Base-by-base conservation (phyloP, 2,888 invertebrate genomes). In the Lasioglossum marginatum region DNA sequence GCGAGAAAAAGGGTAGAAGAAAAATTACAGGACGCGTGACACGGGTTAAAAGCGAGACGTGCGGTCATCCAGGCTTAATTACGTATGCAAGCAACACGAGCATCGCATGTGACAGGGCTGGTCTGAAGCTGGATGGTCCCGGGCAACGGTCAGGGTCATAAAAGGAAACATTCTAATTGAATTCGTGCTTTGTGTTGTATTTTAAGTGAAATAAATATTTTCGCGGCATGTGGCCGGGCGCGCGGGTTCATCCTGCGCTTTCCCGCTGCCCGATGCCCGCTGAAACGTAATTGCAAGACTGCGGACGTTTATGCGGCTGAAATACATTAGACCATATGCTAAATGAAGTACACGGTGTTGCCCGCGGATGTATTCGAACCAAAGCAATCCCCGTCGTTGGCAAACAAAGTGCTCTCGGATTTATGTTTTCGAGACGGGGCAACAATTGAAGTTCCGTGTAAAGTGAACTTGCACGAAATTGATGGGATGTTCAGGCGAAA, bases 121-220 rank as follows among this genome's bases (percentile, higher is more conserved):
- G 23, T 19, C 52, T 77, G 72, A 73, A 66, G 45, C 70, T 66
- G 19, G 34, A 31, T 57, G 57, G 52, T 73, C 57, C 34, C 52
- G n/a, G 19, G 52, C 52, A 40, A n/a, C 34, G 84, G 77, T 75
- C 75, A 79, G 74, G 80, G 84, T 84, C 85, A 84, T 80, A 86
- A 74, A 81, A 79, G 85, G 78, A 81, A 73, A 78, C 81, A 85
- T 77, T 81, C 85, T 86, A 86, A 86, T 86, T 86, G 81, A 86
- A 86, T 85, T 86, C 78, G 81, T 86, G 85, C 77, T 75, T 85
- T 79, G 81, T 73, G 68, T 73, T 75, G 68, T 52, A 52, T 68
- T 85, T 70, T 77, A 80, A 83, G 70, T 27, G 77, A 80, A 85
- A 70, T 63, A 84, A 80, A 83, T 82, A 77, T 83, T 83, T 82